phyloP scores from a whole-genome alignment of 2,888 invertebrate species.

The Globia sparganii region DNA sequence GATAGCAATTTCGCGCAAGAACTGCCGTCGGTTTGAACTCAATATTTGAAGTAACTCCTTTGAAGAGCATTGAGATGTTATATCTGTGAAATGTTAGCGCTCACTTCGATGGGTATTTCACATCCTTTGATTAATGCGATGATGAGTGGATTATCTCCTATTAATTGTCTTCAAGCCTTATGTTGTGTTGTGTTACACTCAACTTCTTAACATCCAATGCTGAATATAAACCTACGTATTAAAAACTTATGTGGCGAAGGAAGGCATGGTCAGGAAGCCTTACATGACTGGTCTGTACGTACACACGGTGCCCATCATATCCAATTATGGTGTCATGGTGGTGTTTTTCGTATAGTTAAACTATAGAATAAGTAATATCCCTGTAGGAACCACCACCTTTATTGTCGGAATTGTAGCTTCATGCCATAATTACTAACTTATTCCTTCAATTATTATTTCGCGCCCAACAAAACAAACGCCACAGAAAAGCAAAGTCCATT shows the following conservation, averaged over 20 bases:
- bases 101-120: slow-evolving; percentile 28
- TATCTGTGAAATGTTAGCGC: slow-evolving; percentile 46
- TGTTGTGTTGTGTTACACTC: background rate
- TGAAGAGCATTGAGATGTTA: slow-evolving; percentile 63
- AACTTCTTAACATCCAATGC: background rate
- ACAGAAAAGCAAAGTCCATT: background rate
- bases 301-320: background rate
- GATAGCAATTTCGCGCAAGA: slow-evolving; percentile 76
- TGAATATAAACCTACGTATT: background rate
- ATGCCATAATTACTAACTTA: background rate
- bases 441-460: background rate
- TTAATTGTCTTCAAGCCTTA: slow-evolving; percentile 14
- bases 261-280: too few relatives aligned
- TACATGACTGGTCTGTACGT: background rate
- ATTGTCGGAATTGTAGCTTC: background rate
- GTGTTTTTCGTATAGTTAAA: background rate
- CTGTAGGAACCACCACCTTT: background rate
- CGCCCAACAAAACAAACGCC: background rate
- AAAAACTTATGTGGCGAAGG: background rate
- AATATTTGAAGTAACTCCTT: slow-evolving; percentile 69
- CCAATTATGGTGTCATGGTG: background rate
- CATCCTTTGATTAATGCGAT: slow-evolving; percentile 30
- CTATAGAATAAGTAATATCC: background rate
- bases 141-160: slow-evolving; percentile 4
- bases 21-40: slow-evolving; percentile 69